These are phyloP conservation scores for Catocala fraxini DNA, from an alignment of 2,888 invertebrate species.

Conservation along the genomic window DNA sequence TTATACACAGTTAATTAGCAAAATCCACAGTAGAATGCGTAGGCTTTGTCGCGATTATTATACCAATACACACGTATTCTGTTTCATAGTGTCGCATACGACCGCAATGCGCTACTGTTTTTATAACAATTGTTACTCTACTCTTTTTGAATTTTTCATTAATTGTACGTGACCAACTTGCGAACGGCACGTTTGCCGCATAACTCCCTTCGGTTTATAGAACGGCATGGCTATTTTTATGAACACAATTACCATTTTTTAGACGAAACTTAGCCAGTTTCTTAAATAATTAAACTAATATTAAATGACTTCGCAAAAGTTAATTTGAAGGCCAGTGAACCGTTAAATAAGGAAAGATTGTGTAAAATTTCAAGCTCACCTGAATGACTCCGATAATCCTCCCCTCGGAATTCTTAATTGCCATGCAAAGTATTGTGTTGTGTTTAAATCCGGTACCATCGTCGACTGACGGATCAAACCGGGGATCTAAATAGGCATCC, in stretches of 20 bases:
- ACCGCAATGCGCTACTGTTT: conserved; percentile 70
- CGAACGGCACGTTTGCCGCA: conserved; percentile 32
- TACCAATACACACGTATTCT: conserved; percentile 36
- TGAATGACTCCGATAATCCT: conserved; percentile 97
- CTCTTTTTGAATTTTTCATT: conserved; percentile 48
- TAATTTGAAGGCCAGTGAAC: conserved; percentile 13
- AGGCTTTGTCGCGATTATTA: conserved; percentile 11
- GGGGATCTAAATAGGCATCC: conserved; percentile 95
- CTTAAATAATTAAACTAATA: conserved; percentile 29
- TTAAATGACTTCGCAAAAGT: conserved; percentile 19
- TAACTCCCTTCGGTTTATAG: conserved; percentile 44
- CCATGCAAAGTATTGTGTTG: conserved; percentile 97
- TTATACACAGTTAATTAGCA: conserved; percentile 30
- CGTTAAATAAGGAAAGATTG: conserved; percentile 24
- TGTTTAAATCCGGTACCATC: conserved; percentile 94
- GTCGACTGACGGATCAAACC: conserved; percentile 96
- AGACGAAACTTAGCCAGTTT: conserved; percentile 26
- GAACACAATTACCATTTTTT: conserved; percentile 29
- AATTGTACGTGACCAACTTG: conserved; percentile 34
- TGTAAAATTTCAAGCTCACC: conserved; percentile 65
- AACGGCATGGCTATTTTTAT: conserved; percentile 37
- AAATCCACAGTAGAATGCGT: conserved; percentile 21
- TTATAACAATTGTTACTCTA: conserved; percentile 34
- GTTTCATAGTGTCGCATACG: conserved; percentile 49
- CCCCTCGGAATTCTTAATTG: conserved; percentile 97